Evolutionary conservation across 64 coral and sea anemone genomes (phyloP), one percentile per base, ranked within the genome.

Genomic region (Acropora yongei): DNA sequence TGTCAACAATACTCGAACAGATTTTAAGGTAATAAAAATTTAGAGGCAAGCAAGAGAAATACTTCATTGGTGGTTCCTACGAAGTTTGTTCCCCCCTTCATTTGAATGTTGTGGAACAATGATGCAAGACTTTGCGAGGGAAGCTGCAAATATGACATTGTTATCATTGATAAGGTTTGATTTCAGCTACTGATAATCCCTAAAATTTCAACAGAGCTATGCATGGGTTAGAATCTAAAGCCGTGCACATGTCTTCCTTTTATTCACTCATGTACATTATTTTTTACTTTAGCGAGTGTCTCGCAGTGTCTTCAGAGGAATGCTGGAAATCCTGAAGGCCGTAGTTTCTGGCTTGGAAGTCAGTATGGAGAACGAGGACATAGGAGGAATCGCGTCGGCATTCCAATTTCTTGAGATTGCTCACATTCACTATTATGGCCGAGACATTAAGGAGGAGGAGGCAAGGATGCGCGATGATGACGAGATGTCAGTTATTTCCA

Each of bases 321-420:
- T 98, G 91, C 11, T 98, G 46, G 97, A 98, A 60, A 76, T 96
- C 8, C 44, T 98, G 5, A 86, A 84, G 46, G 78, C 83, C 7
- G 83, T 93, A 8, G 84, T 98, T 12, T 79, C 71, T 77, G 97
- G 97, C 10, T 93, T 93, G 12, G 94, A 98, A 47, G 82, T 71
- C 47, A 93, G 90, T 16, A 85, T 98, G 8, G 87, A 87, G 45
- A 98, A 96, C 75, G 85, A 90, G 17, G 91, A 91, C 19, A 83
- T 98, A 3, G 94, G 94, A 41, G 94, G 97, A 5, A 89, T 96
- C 0, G 88, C 97, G 0, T 93, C 97, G 20, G 97, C 97, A 1
- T 98, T 91, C 57, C 94, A 98, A 80, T 96, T 96, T 55, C 94
- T 98, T 3, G 94, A 95, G 17, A 94, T 98, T 68, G 94, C 86